Conservation (phyloP, 2,888 invertebrate genomes). For the Ichneumon xanthorius region DNA sequence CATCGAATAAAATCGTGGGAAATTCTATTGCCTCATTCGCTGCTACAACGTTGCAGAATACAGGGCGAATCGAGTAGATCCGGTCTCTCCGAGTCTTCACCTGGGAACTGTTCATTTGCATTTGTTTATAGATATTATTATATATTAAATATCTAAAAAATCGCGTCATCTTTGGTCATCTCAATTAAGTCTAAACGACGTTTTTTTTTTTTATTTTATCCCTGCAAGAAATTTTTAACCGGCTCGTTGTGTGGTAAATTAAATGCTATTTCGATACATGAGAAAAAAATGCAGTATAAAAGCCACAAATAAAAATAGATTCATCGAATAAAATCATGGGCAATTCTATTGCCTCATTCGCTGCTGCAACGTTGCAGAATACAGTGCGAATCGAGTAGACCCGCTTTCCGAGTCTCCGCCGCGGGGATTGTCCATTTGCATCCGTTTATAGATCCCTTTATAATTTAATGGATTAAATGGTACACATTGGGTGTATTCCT, state of each 20-base stretch:
- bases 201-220: neutral
- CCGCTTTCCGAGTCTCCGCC: neutral
- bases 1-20: neutral
- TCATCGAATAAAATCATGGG: neutral
- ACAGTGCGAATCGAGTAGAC: neutral
- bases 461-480: conserved; percentile 50
- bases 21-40: neutral
- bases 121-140: no score
- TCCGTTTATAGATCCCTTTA: conserved; percentile 34
- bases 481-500: conserved; percentile 27
- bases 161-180: no score
- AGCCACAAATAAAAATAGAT: neutral
- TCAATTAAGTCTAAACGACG: no score
- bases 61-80: no score
- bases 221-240: no score
- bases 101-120: no score
- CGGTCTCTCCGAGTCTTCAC: no score
- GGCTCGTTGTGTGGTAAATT: no score
- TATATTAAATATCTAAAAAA: no score
- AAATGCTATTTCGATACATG: no score
- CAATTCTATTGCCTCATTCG: neutral
- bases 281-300: neutral
- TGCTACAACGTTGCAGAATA: neutral
- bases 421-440: conserved; percentile 25
- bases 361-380: neutral